phyloP scores from a whole-genome alignment of 2,113 vertebrate genomes.

The Poeciliopsis occidentalis region DNA sequence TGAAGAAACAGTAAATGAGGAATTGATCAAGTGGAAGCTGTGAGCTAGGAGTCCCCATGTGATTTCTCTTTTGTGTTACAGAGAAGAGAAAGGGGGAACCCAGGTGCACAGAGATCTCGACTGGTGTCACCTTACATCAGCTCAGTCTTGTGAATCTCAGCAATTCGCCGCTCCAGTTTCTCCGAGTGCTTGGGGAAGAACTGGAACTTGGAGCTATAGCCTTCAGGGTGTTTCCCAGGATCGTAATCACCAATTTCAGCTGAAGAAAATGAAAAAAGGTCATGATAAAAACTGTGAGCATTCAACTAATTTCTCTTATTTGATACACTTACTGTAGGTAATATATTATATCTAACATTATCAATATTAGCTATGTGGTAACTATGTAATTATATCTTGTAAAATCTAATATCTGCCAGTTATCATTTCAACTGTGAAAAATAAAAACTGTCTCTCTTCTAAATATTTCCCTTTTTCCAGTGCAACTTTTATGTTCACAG shows the following conservation, averaged over 20 bases:
- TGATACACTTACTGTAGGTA: neutral
- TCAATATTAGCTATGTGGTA: no score
- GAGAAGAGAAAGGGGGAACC: neutral
- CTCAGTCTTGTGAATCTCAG: slow-evolving; percentile 95
- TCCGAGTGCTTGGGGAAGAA: slow-evolving; percentile 98
- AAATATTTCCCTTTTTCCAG: no score
- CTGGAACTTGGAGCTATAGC: slow-evolving; percentile 99
- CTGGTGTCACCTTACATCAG: slow-evolving; percentile 85
- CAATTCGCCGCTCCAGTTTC: slow-evolving; percentile 93
- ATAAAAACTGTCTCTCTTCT: no score
- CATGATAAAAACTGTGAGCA: neutral
- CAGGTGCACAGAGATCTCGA: slow-evolving; percentile 4
- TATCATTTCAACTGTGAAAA: no score
- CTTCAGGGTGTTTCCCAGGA: slow-evolving; percentile 94
- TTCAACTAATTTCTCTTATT: neutral
- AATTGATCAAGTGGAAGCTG: neutral
- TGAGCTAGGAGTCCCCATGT: neutral
- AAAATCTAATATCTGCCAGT: no score
- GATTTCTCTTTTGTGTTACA: neutral
- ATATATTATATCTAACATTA: no score
- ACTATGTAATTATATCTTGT: no score
- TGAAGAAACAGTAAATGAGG: neutral
- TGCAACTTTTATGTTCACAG: no score
- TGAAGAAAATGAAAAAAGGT: slow-evolving; percentile 53
- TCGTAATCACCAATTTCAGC: slow-evolving; percentile 98